A percentile compares a stretch with the other conserved stretches of the same genome.
Evolutionary conservation across 2,797 vertebrate genomes (phyloP).

Genomic region (Prionace glauca): DNA sequence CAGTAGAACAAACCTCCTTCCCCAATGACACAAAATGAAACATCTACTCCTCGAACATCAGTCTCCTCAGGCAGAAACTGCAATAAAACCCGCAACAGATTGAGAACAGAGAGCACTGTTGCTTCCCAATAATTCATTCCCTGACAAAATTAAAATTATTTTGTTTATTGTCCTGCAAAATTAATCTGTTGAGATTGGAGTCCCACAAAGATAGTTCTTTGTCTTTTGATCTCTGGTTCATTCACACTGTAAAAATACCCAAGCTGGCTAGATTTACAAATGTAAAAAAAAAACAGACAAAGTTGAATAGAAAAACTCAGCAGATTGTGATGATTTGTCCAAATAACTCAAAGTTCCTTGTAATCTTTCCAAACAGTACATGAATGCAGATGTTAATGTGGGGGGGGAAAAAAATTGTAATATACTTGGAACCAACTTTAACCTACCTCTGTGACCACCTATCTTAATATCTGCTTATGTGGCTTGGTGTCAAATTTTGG

Average conservation of each 20-base stretch:
- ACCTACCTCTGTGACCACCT: background rate
- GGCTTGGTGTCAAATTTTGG: too few relatives aligned
- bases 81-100: slow-evolving; percentile 1
- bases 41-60: background rate
- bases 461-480: background rate
- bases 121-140: slow-evolving; percentile 4
- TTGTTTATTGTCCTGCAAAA: slow-evolving; percentile 26
- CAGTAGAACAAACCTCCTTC: background rate
- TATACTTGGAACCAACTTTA: background rate
- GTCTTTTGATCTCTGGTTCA: background rate
- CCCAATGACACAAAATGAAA: slow-evolving; percentile 12
- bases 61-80: slow-evolving; percentile 23
- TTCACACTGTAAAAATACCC: background rate
- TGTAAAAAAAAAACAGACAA: background rate
- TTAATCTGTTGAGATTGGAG: background rate
- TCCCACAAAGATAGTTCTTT: slow-evolving; percentile 7
- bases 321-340: slow-evolving; percentile 6
- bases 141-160: slow-evolving; percentile 12
- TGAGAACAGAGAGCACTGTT: background rate
- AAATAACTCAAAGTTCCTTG: background rate
- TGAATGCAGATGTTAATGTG: background rate
- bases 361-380: background rate
- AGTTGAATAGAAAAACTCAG: background rate
- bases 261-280: background rate
- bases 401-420: too few relatives aligned